Base-by-base conservation (phyloP, 2,888 invertebrate species). In the Atrina japonica region DNA sequence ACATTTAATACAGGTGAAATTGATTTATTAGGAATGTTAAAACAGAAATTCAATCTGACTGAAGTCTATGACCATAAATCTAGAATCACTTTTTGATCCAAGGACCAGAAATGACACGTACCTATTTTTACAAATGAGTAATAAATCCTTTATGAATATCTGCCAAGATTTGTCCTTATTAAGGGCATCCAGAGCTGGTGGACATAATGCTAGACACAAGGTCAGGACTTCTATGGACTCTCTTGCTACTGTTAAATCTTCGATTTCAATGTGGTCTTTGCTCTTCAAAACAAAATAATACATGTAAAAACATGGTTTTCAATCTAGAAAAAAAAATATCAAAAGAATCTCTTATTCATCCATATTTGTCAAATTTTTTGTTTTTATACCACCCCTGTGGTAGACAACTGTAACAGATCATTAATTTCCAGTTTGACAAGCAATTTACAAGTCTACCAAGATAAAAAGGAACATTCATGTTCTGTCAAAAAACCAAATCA, bases 171-270 rank as follows among this genome's bases (percentile, higher is more conserved):
- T 92, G 85, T 97, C 96, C 83, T 94, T 94, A 76, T 96, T 94
- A 29, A 98, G 92, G 30, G 94, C 93, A 83, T 97, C 96, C 76
- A 97, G 92, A 65, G 95, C 95, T 65, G 94, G 94, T n/a, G 96
- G 96, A 90, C 96, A 97, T 58, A 98, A 91, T 56, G 97, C 95
- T 88, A 98, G 93, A 78, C 96, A 95, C 78, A 98, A 94, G 59
- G 97, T 96, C 75, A 98, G 92, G 74, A 97, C 95, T 92, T 98
- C 98, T 89, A 98, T 92, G 56, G 97, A 96, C 92, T 98, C 98
- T 83, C 96, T 95, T 85, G 96, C 96, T 87, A 96, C 95, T 92
- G 82, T 79, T 53, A 91, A 85, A 74, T 91, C 91, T 72, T 91
- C 91, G 29, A 78, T 66, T 49, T 91, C 91, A 27, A 87, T 81